These are phyloP conservation scores for Oasisia sp. DNA, from an alignment of 2,888 invertebrate species.

Conservation along the genomic window DNA sequence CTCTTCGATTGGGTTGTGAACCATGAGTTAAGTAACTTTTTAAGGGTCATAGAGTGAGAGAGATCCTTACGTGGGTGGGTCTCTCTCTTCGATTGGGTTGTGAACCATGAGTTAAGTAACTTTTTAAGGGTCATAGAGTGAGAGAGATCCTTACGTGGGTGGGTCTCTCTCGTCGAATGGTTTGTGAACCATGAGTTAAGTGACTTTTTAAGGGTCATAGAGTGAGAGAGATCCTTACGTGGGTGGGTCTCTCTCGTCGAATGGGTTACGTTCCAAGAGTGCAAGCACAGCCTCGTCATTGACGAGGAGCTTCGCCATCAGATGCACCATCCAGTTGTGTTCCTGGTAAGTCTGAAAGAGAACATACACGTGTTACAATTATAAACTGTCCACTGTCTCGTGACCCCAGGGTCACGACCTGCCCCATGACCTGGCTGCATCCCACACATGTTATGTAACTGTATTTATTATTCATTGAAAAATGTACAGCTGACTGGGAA, in stretches of 20 bases:
- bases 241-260: conserved; percentile 59
- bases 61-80: conserved; percentile 61
- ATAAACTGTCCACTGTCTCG: neutral
- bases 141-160: too few relatives aligned
- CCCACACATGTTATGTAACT: too few relatives aligned
- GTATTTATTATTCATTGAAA: too few relatives aligned
- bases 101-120: conserved; percentile 54
- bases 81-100: conserved; percentile 63
- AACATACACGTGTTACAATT: conserved; percentile 13
- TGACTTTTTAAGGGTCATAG: too few relatives aligned
- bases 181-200: too few relatives aligned
- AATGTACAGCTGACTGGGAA: too few relatives aligned
- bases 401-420: neutral
- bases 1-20: too few relatives aligned
- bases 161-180: too few relatives aligned
- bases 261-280: conserved; percentile 65
- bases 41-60: too few relatives aligned
- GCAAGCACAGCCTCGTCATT: conserved; percentile 57
- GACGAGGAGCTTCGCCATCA: conserved; percentile 62
- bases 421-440: too few relatives aligned
- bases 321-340: conserved; percentile 65
- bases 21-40: too few relatives aligned
- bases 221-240: conserved; percentile 47
- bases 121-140: too few relatives aligned
- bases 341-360: conserved; percentile 61